A percentile compares a stretch with the other conserved stretches of the same genome.
Evolutionary conservation across 1,140 invertebrate genomes (phyloP).

Genomic region (Trichomalopsis sarcophagae): DNA sequence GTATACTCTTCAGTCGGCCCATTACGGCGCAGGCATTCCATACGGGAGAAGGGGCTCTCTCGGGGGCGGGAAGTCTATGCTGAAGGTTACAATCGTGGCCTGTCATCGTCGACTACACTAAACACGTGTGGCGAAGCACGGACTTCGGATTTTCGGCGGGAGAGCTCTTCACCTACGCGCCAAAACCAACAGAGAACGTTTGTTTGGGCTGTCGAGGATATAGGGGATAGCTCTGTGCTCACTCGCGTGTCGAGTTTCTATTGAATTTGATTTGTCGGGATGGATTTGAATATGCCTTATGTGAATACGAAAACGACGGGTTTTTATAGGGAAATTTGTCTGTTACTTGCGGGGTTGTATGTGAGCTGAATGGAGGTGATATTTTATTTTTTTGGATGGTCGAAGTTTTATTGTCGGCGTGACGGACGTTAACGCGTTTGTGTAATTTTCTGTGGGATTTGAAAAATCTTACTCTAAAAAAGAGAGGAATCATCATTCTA

Average conservation of each 20-base stretch:
- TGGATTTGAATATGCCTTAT: neutral
- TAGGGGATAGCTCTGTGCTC: neutral
- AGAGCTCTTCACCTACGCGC: neutral
- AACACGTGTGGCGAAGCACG: too few relatives aligned
- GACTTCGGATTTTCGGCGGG: neutral
- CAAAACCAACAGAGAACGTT: conserved; percentile 11
- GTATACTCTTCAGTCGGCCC: neutral
- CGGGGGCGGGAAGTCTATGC: conserved; percentile 7
- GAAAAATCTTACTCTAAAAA: too few relatives aligned
- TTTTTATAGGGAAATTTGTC: conserved; percentile 1
- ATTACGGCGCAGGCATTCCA: neutral
- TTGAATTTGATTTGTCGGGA: neutral
- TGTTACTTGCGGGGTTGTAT: neutral
- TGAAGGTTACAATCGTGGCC: neutral
- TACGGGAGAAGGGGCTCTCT: neutral
- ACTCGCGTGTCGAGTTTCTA: neutral
- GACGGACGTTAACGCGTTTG: neutral
- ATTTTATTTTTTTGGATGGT: neutral
- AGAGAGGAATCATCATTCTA: too few relatives aligned
- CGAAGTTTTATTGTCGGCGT: neutral
- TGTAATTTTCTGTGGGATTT: too few relatives aligned
- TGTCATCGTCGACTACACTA: neutral
- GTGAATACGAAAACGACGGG: neutral
- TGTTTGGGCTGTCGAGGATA: neutral
- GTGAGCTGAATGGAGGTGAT: neutral